These are phyloP conservation scores for Dasyurus viverrinus DNA, from an alignment of 2,113 vertebrate genomes.

Conservation along the genomic window DNA sequence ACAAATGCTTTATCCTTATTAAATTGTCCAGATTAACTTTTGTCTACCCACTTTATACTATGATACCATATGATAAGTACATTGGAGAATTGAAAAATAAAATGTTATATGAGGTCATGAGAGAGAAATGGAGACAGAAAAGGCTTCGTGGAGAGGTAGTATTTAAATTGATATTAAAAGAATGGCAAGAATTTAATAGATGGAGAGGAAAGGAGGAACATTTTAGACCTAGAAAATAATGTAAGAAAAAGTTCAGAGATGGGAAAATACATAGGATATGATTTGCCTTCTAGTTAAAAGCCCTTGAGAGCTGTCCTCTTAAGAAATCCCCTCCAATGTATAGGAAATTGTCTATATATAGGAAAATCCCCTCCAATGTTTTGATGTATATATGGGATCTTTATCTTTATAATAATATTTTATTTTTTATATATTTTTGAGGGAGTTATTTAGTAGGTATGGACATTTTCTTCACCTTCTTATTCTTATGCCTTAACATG, in stretches of 20 bases:
- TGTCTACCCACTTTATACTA: neutral
- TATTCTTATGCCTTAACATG: neutral
- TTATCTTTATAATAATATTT: neutral
- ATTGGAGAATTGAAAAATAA: neutral
- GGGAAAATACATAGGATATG: neutral
- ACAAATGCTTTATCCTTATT: neutral
- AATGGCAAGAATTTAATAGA: neutral
- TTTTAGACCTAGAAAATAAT: neutral
- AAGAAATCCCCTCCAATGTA: neutral
- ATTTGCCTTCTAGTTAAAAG: neutral
- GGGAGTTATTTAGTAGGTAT: neutral
- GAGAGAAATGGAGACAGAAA: neutral
- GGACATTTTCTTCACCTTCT: neutral
- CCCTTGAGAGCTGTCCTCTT: too few species aligned
- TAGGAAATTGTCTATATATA: too few species aligned
- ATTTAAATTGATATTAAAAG: neutral
- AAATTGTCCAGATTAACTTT: neutral
- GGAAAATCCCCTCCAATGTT: neutral
- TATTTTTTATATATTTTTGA: neutral
- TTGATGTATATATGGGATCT: neutral
- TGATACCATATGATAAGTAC: neutral
- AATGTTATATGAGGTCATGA: neutral
- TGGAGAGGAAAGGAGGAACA: neutral
- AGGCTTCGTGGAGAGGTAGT: neutral
- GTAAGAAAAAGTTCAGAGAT: neutral